These are phyloP conservation scores for Drosophila mercatorum DNA, from an alignment of 2,888 invertebrate genomes.

Conservation along the genomic window DNA sequence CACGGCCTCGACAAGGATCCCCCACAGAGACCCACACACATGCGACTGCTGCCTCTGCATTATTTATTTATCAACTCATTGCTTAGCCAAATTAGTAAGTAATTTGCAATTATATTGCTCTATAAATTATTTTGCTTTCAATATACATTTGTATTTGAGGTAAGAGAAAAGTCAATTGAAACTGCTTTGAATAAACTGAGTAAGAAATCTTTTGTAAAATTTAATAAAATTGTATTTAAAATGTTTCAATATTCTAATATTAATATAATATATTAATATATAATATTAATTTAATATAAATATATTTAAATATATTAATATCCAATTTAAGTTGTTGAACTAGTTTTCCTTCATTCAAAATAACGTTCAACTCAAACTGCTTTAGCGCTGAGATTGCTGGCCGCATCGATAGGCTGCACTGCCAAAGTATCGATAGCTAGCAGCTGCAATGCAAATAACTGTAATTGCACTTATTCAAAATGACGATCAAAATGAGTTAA, in stretches of 20 bases:
- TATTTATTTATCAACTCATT: conserved; percentile 7
- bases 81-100: not conserved
- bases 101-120: not conserved
- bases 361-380: conserved; percentile 2
- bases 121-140: not conserved
- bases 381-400: not conserved
- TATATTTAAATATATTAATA: not conserved
- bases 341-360: not conserved
- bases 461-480: too few relatives aligned
- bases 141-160: not conserved
- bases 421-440: not conserved
- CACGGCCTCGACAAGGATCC: conserved; percentile 18
- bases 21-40: not conserved
- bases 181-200: not conserved
- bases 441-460: not conserved
- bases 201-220: not conserved
- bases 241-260: not conserved
- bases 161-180: not conserved
- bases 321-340: not conserved
- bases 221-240: not conserved
- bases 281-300: too few relatives aligned
- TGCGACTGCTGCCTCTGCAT: not conserved
- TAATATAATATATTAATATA: too few relatives aligned
- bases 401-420: conserved; percentile 12
- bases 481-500: not conserved